phyloP scores from a whole-genome alignment of 2,888 invertebrate genomes.

The Rhopalosiphum nymphaeae region DNA sequence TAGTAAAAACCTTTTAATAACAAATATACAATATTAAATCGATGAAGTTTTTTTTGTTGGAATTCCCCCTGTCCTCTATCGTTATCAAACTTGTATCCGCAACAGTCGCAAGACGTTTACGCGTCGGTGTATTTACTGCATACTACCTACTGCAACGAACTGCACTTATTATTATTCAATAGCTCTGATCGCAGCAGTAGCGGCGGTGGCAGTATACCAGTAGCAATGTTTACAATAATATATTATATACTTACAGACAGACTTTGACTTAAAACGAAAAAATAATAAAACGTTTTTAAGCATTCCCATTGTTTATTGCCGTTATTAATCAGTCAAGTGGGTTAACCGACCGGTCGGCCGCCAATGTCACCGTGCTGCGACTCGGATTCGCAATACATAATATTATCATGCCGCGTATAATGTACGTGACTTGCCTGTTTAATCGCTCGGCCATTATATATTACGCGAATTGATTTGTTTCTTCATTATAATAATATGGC shows the following conservation, averaged over 20 bases:
- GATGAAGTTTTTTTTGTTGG: background rate
- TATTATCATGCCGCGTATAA: background rate
- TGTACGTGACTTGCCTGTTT: constrained; percentile 44
- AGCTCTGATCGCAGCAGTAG: background rate
- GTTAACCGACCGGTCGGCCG: constrained; percentile 17
- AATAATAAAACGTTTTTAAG: constrained; percentile 13
- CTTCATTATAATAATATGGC: constrained; percentile 27
- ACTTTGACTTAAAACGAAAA: background rate
- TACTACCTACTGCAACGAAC: background rate
- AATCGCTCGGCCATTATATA: background rate
- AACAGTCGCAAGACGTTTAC: background rate
- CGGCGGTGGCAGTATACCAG: background rate
- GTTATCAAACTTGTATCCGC: background rate
- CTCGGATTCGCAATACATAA: constrained; percentile 4
- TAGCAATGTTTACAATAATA: background rate
- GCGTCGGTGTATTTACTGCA: background rate
- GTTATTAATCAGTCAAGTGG: constrained; percentile 52
- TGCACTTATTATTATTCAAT: constrained; percentile 11
- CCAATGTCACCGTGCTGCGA: background rate
- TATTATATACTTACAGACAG: background rate
- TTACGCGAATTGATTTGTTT: constrained; percentile 49
- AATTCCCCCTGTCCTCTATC: background rate
- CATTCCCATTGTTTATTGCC: constrained; percentile 40
- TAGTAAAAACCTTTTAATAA: background rate
- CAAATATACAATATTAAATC: background rate